phyloP scores from a whole-genome alignment of 1,140 invertebrate genomes.

The Drosophila auraria region DNA sequence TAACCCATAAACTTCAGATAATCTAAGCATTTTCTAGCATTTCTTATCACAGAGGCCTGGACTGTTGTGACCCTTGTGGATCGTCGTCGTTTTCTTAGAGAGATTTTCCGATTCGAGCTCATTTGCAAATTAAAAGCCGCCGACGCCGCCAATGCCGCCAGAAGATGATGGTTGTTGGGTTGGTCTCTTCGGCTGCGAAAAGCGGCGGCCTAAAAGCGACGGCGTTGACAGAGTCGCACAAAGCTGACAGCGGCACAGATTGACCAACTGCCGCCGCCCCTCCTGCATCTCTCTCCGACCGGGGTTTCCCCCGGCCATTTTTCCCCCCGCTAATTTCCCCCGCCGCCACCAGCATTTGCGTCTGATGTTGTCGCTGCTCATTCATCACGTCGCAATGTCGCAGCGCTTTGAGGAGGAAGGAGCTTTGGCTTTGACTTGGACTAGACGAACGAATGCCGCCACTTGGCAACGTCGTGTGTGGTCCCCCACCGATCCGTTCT shows the following conservation, averaged over 20 bases:
- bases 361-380: conserved; percentile 64
- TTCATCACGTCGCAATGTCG: conserved; percentile 75
- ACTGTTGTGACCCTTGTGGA: conserved; percentile 6
- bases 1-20: not conserved
- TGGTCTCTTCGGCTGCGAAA: conserved; percentile 15
- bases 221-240: conserved; percentile 77
- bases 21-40: conserved; percentile 4
- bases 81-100: not conserved
- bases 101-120: conserved; percentile 55
- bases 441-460: conserved; percentile 53
- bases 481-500: conserved; percentile 40
- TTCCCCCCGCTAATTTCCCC: conserved; percentile 22
- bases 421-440: conserved; percentile 29
- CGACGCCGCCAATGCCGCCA: conserved; percentile 30
- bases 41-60: not conserved
- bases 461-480: conserved; percentile 56
- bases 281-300: not conserved
- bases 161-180: conserved; percentile 3
- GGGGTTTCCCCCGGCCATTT: not conserved
- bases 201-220: conserved; percentile 38
- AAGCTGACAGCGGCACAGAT: conserved; percentile 71
- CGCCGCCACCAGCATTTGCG: conserved; percentile 43
- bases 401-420: conserved; percentile 21
- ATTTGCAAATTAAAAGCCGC: conserved; percentile 79
- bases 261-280: conserved; percentile 37